Conservation (phyloP, 2,888 invertebrate genomes). For the Acleris literana region DNA sequence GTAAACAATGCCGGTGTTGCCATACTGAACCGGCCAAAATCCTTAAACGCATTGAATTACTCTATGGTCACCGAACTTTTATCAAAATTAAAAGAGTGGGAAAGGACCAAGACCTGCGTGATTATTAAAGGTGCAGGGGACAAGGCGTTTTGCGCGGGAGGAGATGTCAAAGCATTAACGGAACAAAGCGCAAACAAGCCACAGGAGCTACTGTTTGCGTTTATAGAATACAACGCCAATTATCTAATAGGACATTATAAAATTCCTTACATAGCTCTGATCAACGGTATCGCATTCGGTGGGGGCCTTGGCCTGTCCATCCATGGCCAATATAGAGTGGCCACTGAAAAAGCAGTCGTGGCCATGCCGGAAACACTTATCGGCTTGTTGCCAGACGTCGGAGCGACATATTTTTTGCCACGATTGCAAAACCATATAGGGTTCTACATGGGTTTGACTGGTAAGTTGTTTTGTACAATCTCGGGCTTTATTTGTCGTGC, state of each 20-base stretch:
- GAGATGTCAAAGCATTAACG: conserved; percentile 85
- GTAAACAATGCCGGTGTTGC: conserved; percentile 81
- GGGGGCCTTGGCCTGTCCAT: conserved; percentile 95
- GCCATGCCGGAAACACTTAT: conserved; percentile 98
- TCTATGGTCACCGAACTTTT: conserved; percentile 88
- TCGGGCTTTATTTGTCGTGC: too few species aligned
- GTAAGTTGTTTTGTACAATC: conserved; percentile 50
- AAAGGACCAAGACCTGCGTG: conserved; percentile 82
- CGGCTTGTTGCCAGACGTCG: conserved; percentile 95
- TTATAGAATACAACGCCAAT: conserved; percentile 86
- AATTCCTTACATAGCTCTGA: conserved; percentile 92
- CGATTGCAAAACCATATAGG: conserved; percentile 90
- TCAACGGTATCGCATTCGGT: conserved; percentile 96
- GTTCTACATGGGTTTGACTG: conserved; percentile 91
- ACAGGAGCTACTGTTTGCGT: conserved; percentile 86
- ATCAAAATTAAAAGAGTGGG: conserved; percentile 87
- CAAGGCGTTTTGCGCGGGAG: conserved; percentile 97
- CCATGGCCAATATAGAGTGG: conserved; percentile 92
- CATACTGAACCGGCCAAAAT: conserved; percentile 86
- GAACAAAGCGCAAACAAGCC: conserved; percentile 78
- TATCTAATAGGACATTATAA: conserved; percentile 81
- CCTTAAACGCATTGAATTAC: conserved; percentile 86
- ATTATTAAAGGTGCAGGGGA: conserved; percentile 89
- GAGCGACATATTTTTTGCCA: conserved; percentile 92
- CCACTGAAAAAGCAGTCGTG: conserved; percentile 93